Evolutionary conservation across 2,888 invertebrate species (phyloP).

Genomic region (Polyploca ridens): DNA sequence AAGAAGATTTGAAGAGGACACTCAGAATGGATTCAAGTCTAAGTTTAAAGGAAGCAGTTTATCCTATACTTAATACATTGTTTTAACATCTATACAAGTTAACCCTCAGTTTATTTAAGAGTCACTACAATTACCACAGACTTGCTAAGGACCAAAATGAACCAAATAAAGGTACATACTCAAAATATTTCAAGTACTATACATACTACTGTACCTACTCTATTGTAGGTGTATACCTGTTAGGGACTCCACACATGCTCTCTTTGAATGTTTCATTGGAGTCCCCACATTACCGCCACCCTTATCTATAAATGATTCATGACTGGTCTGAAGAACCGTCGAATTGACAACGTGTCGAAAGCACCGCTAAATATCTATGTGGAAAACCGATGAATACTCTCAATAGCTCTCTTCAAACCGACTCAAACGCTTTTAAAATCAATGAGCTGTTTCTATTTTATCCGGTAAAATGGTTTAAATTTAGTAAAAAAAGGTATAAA

Average conservation of each 20-base stretch:
- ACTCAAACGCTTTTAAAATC: neutral
- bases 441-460: neutral
- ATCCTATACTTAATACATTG: neutral
- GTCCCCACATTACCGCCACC: slow-evolving; percentile 45
- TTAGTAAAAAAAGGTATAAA: no score
- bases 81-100: no score
- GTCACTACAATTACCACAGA: no score
- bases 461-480: neutral
- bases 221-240: slow-evolving; percentile 20
- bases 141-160: no score
- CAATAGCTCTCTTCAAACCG: neutral
- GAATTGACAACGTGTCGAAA: slow-evolving; percentile 29
- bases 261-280: slow-evolving; percentile 53
- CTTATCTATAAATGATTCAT: slow-evolving; percentile 62
- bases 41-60: neutral
- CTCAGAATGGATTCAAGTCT: neutral
- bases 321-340: slow-evolving; percentile 34
- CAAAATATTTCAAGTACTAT: slow-evolving; percentile 35
- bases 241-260: slow-evolving; percentile 33
- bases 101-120: neutral
- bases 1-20: neutral
- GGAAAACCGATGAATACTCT: slow-evolving; percentile 14
- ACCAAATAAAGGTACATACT: no score
- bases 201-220: slow-evolving; percentile 6
- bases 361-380: slow-evolving; percentile 18